A percentile compares a stretch with the other conserved stretches of the same genome.
Conservation (phyloP, 2,797 vertebrate genomes). For the Sciurus carolinensis region DNA sequence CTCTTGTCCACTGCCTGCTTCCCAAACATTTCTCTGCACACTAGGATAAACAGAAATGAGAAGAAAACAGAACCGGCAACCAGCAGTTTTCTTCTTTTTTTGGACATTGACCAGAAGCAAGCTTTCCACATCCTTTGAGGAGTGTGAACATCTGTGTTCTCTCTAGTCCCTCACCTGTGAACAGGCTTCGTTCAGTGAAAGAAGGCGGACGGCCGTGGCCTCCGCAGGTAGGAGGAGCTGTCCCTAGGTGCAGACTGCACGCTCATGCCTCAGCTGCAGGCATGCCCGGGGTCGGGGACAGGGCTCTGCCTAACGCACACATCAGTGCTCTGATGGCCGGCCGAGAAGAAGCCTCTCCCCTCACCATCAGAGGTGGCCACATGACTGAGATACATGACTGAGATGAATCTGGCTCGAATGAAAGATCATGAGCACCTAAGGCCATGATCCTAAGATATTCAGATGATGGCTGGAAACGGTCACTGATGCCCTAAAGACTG, state of each 20-base stretch:
- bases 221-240: fast-evolving
- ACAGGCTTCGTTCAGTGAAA: neutral
- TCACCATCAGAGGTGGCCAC: neutral
- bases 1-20: neutral
- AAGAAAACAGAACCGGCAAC: neutral
- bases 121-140: neutral
- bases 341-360: fast-evolving
- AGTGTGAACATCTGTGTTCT: too few species aligned
- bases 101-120: neutral
- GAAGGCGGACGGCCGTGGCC: fast-evolving
- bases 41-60: neutral
- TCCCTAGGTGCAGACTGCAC: fast-evolving
- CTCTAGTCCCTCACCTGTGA: neutral
- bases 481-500: neutral
- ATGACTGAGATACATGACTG: neutral
- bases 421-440: neutral
- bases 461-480: too few species aligned
- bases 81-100: neutral
- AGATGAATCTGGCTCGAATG: too few species aligned
- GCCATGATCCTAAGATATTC: neutral
- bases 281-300: fast-evolving
- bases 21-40: neutral
- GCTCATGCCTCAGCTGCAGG: fast-evolving
- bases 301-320: fast-evolving
- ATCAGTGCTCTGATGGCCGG: fast-evolving